These are phyloP conservation scores for Melanotaenia parkinsoni DNA, from an alignment of 2,797 vertebrate species.

Conservation along the genomic window DNA sequence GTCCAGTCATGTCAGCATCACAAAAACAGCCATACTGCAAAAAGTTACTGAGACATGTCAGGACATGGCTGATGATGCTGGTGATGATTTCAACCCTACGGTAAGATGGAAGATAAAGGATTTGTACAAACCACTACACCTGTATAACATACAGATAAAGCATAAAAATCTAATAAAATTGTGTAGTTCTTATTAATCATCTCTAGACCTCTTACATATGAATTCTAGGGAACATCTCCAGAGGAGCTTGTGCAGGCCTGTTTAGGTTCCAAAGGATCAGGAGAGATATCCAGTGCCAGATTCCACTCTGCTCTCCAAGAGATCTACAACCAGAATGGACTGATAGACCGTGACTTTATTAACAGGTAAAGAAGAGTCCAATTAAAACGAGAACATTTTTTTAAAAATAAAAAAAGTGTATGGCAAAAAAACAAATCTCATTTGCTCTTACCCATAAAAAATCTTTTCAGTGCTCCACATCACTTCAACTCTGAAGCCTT, in stretches of 20 bases:
- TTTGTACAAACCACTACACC: not conserved
- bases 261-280: slow-evolving; percentile 73
- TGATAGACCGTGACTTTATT: slow-evolving; percentile 74
- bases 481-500: slow-evolving; percentile 83
- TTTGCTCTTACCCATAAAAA: not conserved
- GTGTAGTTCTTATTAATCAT: not conserved
- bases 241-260: slow-evolving; percentile 79
- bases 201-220: not conserved
- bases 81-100: slow-evolving; percentile 74
- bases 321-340: slow-evolving; percentile 76
- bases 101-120: slow-evolving; percentile 50
- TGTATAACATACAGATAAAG: not conserved
- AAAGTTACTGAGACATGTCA: slow-evolving; percentile 74
- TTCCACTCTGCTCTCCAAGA: slow-evolving; percentile 78
- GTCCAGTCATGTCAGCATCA: slow-evolving; percentile 77
- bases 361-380: slow-evolving; percentile 64
- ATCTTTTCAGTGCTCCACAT: slow-evolving; percentile 61
- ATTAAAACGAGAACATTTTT: not conserved
- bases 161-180: not conserved
- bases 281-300: slow-evolving; percentile 78
- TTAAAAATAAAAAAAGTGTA: not conserved
- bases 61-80: slow-evolving; percentile 62
- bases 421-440: too few relatives aligned
- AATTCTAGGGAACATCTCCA: slow-evolving; percentile 73
- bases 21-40: slow-evolving; percentile 63